A percentile compares a stretch with the other conserved stretches of the same genome.
These are phyloP conservation scores for Trachurus trachurus DNA, from an alignment of 2,797 vertebrate species.

Conservation along the genomic window DNA sequence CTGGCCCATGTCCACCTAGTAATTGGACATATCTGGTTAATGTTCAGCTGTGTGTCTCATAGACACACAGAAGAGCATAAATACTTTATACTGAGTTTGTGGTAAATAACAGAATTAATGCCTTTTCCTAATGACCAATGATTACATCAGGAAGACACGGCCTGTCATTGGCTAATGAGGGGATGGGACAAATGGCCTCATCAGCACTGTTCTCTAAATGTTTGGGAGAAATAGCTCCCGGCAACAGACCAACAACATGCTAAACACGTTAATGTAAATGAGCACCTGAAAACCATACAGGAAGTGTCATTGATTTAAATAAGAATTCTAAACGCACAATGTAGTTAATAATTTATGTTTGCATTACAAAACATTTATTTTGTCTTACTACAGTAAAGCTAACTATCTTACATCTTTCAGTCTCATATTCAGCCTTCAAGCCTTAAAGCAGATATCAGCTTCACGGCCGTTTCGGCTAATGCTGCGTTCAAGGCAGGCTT, in stretches of 20 bases:
- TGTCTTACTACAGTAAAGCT: neutral
- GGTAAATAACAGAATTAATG: constrained; percentile 79
- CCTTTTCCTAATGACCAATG: constrained; percentile 75
- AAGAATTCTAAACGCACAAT: neutral
- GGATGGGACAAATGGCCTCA: constrained; percentile 68
- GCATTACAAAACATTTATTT: neutral
- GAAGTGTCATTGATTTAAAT: neutral
- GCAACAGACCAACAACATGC: constrained; percentile 53
- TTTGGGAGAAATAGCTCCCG: constrained; percentile 53
- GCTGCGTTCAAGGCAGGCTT: no score
- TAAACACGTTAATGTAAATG: constrained; percentile 43
- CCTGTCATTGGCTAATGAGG: constrained; percentile 76
- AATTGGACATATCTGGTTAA: constrained; percentile 74
- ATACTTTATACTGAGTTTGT: constrained; percentile 70
- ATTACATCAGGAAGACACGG: constrained; percentile 80
- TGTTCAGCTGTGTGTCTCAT: constrained; percentile 62
- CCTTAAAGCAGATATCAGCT: no score
- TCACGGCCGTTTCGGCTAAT: no score
- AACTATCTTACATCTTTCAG: no score
- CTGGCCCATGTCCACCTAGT: constrained; percentile 56
- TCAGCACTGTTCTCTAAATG: constrained; percentile 63
- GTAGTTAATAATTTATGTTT: neutral
- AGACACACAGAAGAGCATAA: constrained; percentile 62
- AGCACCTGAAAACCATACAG: neutral
- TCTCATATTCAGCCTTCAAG: no score